Conservation (phyloP, 2,113 vertebrate species). For the Brachirus orientalis region DNA sequence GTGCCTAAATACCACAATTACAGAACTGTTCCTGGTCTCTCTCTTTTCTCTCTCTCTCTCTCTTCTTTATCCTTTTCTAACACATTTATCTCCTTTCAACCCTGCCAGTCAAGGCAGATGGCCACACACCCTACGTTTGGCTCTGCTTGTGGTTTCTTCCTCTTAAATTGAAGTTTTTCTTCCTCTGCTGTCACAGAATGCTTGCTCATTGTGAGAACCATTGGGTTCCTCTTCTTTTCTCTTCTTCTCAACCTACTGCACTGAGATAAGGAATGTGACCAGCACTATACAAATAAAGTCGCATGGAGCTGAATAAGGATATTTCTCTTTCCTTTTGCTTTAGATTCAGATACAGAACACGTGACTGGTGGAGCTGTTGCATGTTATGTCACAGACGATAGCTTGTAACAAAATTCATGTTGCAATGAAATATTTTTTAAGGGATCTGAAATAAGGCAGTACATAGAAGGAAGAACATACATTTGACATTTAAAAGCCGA, state of each 20-base stretch:
- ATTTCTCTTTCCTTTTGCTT: no score
- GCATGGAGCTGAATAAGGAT: no score
- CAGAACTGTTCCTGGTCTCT: not conserved
- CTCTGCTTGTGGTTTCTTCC: not conserved
- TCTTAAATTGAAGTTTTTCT: not conserved
- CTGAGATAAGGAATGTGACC: not conserved
- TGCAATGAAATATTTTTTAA: no score
- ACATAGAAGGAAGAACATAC: no score
- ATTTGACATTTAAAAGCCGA: no score
- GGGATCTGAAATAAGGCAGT: no score
- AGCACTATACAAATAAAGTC: not conserved
- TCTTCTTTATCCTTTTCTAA: not conserved
- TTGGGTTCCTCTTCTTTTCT: not conserved
- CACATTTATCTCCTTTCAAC: conserved; percentile 3
- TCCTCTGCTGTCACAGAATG: not conserved
- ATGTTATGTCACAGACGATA: no score
- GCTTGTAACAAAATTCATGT: no score
- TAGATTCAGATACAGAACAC: no score
- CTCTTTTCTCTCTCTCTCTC: not conserved
- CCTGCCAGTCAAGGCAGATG: conserved; percentile 1
- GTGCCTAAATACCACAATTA: not conserved
- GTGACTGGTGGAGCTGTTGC: no score
- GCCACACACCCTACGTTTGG: not conserved
- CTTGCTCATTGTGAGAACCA: not conserved
- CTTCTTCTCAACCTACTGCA: no score